A percentile compares a stretch with the other conserved stretches of the same genome.
These are phyloP conservation scores for Notarius lentiginosus DNA, from an alignment of 2,113 vertebrate genomes.

Conservation along the genomic window DNA sequence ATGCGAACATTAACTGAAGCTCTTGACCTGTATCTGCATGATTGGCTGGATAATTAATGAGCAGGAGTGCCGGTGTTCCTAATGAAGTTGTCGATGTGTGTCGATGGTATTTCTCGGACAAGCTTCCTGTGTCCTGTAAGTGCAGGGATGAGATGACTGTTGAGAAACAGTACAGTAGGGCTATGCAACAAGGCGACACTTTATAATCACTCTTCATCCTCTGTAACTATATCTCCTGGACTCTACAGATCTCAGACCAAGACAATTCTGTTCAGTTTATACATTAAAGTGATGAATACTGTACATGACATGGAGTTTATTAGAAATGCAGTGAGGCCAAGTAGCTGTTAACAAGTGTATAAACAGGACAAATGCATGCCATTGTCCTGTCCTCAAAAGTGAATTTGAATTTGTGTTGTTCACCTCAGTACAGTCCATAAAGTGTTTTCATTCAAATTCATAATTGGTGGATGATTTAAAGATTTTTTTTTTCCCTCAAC, in stretches of 20 bases:
- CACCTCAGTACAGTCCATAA: conserved; percentile 11
- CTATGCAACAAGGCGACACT: conserved; percentile 88
- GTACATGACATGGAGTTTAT: conserved; percentile 59
- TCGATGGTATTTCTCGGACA: conserved; percentile 31
- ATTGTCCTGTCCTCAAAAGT: conserved; percentile 25
- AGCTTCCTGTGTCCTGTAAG: conserved; percentile 47
- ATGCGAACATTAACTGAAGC: neutral
- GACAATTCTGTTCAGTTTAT: conserved; percentile 68
- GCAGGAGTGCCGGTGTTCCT: neutral
- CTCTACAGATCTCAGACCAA: conserved; percentile 81
- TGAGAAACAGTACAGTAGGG: conserved; percentile 70
- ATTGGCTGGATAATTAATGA: too few species aligned
- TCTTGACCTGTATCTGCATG: neutral
- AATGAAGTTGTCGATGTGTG: neutral
- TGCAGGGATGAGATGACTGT: conserved; percentile 67
- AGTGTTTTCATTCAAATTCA: conserved; percentile 7
- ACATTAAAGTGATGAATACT: conserved; percentile 54
- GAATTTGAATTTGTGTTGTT: conserved; percentile 19
- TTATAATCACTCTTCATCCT: conserved; percentile 63
- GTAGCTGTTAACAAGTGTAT: conserved; percentile 44
- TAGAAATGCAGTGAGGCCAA: conserved; percentile 55
- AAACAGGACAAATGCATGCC: conserved; percentile 48
- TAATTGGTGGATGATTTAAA: conserved; percentile 40
- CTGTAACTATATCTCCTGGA: conserved; percentile 78
- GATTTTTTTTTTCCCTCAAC: neutral